Evolutionary conservation across 2,888 invertebrate genomes (phyloP).

Genomic region (Dorcus parallelipipedus): DNA sequence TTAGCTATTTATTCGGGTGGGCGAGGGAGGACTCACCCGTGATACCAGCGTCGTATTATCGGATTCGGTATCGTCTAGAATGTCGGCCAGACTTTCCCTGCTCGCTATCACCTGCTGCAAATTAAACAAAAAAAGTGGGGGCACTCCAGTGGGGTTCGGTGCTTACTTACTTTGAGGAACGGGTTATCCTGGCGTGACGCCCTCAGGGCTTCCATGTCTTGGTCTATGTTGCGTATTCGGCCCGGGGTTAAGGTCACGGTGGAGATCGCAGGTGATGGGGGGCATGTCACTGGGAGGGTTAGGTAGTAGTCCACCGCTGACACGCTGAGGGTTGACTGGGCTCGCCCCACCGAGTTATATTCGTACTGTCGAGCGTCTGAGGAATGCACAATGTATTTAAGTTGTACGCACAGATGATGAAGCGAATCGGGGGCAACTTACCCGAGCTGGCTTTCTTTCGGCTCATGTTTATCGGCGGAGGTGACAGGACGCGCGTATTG

Average conservation of each 20-base stretch:
- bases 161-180: constrained; percentile 73
- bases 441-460: too few relatives aligned
- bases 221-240: constrained; percentile 72
- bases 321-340: constrained; percentile 46
- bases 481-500: too few relatives aligned
- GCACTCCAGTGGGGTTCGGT: background rate
- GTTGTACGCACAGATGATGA: too few relatives aligned
- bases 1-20: background rate
- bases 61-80: constrained; percentile 68
- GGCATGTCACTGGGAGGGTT: constrained; percentile 40
- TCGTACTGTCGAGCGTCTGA: constrained; percentile 24
- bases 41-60: constrained; percentile 76
- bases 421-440: too few relatives aligned
- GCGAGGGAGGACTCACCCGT: constrained; percentile 53
- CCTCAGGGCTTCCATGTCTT: constrained; percentile 80
- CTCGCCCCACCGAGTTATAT: constrained; percentile 38
- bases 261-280: constrained; percentile 58
- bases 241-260: constrained; percentile 71
- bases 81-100: constrained; percentile 74
- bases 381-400: background rate
- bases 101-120: constrained; percentile 74
- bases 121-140: background rate
- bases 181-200: constrained; percentile 82
- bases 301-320: constrained; percentile 46
- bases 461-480: too few relatives aligned